These are phyloP conservation scores for Chloroceryle aenea DNA, from an alignment of 2,113 vertebrate genomes.

Conservation along the genomic window DNA sequence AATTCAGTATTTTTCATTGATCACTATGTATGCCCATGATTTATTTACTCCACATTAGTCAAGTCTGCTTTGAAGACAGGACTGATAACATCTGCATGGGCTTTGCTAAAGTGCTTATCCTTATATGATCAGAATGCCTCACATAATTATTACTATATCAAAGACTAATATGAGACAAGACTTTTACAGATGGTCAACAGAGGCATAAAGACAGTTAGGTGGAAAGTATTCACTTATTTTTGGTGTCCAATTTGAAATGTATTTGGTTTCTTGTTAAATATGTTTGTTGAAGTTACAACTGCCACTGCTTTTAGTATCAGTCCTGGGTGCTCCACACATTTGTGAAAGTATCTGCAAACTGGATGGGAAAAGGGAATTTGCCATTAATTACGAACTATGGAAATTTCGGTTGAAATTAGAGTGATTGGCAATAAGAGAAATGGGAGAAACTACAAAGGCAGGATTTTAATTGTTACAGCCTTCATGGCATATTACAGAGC, in stretches of 20 bases:
- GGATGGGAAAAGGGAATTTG: not conserved
- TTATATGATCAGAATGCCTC: not conserved
- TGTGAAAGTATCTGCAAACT: not conserved
- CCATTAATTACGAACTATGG: not conserved
- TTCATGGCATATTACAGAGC: not conserved
- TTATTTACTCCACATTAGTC: not conserved
- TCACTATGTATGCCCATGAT: not conserved
- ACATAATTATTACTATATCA: not conserved
- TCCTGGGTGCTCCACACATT: not conserved
- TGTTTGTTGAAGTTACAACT: not conserved
- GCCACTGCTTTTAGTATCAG: not conserved
- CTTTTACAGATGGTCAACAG: not conserved
- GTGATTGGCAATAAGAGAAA: not conserved
- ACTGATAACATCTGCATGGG: not conserved
- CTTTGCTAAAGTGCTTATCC: not conserved
- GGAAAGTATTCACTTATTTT: not conserved
- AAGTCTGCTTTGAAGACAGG: constrained; percentile 8
- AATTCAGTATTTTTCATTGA: not conserved
- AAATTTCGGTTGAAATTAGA: not conserved
- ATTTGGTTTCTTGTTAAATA: not conserved
- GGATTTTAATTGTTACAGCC: not conserved
- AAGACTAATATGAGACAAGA: not conserved
- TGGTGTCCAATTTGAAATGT: not conserved
- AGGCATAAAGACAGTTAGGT: not conserved
- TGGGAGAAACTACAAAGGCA: not conserved